Evolutionary conservation across 2,888 invertebrate genomes (phyloP).

Genomic region (Cryptophagus acutangulus): DNA sequence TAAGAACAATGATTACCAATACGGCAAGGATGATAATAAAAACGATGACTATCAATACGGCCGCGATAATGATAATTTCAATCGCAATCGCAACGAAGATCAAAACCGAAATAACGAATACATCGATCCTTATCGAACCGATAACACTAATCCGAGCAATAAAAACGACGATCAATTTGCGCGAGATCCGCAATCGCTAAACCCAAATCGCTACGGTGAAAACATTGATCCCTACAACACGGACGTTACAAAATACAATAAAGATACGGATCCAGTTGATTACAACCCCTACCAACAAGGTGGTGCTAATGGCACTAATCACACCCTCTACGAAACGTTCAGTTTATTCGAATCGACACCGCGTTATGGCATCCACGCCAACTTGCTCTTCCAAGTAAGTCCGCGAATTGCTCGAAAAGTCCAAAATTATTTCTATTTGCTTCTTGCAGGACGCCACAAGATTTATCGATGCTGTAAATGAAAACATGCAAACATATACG

Average conservation of each 20-base stretch:
- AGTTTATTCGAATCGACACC: slow-evolving; percentile 69
- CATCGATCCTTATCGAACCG: slow-evolving; percentile 16
- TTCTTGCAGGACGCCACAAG: slow-evolving; percentile 64
- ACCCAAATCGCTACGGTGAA: slow-evolving; percentile 38
- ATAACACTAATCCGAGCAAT: slow-evolving; percentile 12
- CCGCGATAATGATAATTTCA: slow-evolving; percentile 3
- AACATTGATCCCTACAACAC: slow-evolving; percentile 41
- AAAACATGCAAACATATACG: slow-evolving; percentile 71
- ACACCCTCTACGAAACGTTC: slow-evolving; percentile 56
- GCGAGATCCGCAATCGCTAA: slow-evolving; percentile 36
- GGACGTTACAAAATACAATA: slow-evolving; percentile 22
- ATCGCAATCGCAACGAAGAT: slow-evolving; percentile 19
- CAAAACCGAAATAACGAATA: slow-evolving; percentile 15
- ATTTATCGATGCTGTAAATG: slow-evolving; percentile 60
- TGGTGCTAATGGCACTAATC: slow-evolving; percentile 30
- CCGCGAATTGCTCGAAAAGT: not conserved
- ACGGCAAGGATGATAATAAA: slow-evolving; percentile 15
- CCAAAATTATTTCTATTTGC: slow-evolving; percentile 11
- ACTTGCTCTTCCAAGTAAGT: slow-evolving; percentile 73
- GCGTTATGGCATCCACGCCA: slow-evolving; percentile 62
- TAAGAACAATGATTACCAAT: slow-evolving; percentile 16
- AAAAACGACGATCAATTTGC: slow-evolving; percentile 30
- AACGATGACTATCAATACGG: slow-evolving; percentile 15
- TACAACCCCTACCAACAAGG: slow-evolving; percentile 13
- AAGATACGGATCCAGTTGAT: slow-evolving; percentile 15